phyloP scores from a whole-genome alignment of 2,888 invertebrate species.

The Macaria notata region DNA sequence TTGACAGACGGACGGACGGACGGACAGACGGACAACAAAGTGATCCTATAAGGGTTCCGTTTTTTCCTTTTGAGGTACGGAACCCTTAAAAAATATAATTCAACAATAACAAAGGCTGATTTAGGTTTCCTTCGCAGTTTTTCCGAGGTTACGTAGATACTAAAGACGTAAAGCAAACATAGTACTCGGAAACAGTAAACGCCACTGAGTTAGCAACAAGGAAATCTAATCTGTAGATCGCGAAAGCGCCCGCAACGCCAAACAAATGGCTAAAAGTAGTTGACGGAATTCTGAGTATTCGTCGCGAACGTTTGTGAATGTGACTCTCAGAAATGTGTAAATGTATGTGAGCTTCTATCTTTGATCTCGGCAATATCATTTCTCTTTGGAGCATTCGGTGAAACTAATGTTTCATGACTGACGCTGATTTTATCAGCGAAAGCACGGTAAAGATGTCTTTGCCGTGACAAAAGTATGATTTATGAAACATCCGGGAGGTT shows the following conservation, averaged over 20 bases:
- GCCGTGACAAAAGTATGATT: too few relatives aligned
- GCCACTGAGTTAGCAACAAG: constrained; percentile 14
- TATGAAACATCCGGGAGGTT: too few relatives aligned
- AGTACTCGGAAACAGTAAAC: constrained; percentile 7
- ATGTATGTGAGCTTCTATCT: constrained; percentile 7
- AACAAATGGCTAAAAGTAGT: constrained; percentile 23
- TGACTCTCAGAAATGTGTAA: constrained; percentile 2
- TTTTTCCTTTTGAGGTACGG: too few relatives aligned
- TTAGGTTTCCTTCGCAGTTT: too few relatives aligned
- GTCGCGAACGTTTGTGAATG: constrained; percentile 9
- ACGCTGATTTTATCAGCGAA: too few relatives aligned
- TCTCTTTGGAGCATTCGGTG: background rate
- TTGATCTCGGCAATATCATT: background rate
- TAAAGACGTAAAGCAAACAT: constrained; percentile 7
- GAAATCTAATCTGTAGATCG: constrained; percentile 21
- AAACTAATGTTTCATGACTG: background rate
- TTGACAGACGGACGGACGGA: too few relatives aligned
- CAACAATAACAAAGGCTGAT: too few relatives aligned
- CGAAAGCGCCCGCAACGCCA: constrained; percentile 21
- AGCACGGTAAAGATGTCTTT: too few relatives aligned
- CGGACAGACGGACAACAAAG: too few relatives aligned
- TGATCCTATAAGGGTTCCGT: too few relatives aligned
- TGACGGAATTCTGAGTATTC: constrained; percentile 18
- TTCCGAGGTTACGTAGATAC: too few relatives aligned
- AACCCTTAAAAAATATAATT: too few relatives aligned